Evolutionary conservation across 2,888 invertebrate species (phyloP), one percentile per base, ranked within the genome.

Genomic region (Yponomeuta cagnagella): DNA sequence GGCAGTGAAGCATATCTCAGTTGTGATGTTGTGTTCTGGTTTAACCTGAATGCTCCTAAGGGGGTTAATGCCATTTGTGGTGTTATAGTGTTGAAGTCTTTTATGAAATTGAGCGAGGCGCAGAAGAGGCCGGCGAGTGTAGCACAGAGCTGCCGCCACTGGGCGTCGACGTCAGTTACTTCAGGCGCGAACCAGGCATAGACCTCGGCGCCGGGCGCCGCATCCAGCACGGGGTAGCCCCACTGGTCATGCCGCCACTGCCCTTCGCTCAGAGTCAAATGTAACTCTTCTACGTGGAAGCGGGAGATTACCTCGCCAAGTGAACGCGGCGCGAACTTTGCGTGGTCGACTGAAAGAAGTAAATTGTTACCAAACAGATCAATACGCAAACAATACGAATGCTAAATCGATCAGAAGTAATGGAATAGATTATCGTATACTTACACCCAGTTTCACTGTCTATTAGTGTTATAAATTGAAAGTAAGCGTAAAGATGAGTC

Each of bases 101-200:
- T 96, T 76, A 99, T 96, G 82, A 98, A 98, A 88, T 99, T 98
- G 12, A 99, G 91, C 1, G 99, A 99, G 12, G 99, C 97, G 90
- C 99, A 99, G 73, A 99, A 95, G 8, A 99, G 93, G 2, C 99
- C 99, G 30, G 99, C 98, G 63, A 99, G 93, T 0, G 98, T 96
- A 80, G 97, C 97, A 70, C 97, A 96, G 52, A 99, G 89, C 77
- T 96, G 95, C 78, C 95, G 95, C 99, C 99, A 99, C 77, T 96
- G 95, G 69, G 93, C 90, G 82, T 98, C 96, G 10, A 98, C 94
- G 84, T 97, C 93, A 69, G 80, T 76, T 1, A 95, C 94, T 72
- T 94, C 89, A 31, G 93, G 86, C 73, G 94, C 93, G 82, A 99
- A 99, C 98, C 98, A 98, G 0, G 97, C 97, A 94, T 96, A 97